Evolutionary conservation across 2,113 vertebrate genomes (phyloP).

Genomic region (Myrmecobius fasciatus): DNA sequence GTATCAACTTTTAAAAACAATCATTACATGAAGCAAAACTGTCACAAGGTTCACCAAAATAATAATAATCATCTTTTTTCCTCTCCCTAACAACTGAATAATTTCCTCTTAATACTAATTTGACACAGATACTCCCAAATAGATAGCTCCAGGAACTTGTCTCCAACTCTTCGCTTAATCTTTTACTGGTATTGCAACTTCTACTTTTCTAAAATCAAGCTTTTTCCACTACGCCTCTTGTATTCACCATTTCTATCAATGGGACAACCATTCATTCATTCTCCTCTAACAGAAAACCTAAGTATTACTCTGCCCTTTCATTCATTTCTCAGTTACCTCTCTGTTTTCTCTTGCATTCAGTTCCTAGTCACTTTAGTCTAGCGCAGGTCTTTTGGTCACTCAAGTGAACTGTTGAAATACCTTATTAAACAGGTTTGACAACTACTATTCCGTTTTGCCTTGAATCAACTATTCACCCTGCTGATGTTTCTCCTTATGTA

Average conservation of each 20-base stretch:
- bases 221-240: not conserved
- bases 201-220: not conserved
- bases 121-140: not conserved
- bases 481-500: too few relatives aligned
- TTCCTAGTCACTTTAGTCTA: too few relatives aligned
- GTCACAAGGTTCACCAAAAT: not conserved
- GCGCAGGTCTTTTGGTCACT: too few relatives aligned
- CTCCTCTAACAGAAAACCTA: too few relatives aligned
- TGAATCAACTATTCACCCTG: too few relatives aligned
- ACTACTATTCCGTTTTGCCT: too few relatives aligned
- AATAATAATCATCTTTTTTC: not conserved
- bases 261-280: not conserved
- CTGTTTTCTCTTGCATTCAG: too few relatives aligned
- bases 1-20: not conserved
- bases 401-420: too few relatives aligned
- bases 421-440: too few relatives aligned
- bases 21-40: not conserved
- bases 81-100: not conserved
- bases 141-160: not conserved
- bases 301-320: too few relatives aligned
- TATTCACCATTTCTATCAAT: not conserved
- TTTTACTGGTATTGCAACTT: not conserved
- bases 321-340: too few relatives aligned
- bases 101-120: not conserved
- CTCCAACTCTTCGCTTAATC: not conserved